Evolutionary conservation across 1,140 invertebrate species (phyloP).

Genomic region (Oryctes rhinoceros): DNA sequence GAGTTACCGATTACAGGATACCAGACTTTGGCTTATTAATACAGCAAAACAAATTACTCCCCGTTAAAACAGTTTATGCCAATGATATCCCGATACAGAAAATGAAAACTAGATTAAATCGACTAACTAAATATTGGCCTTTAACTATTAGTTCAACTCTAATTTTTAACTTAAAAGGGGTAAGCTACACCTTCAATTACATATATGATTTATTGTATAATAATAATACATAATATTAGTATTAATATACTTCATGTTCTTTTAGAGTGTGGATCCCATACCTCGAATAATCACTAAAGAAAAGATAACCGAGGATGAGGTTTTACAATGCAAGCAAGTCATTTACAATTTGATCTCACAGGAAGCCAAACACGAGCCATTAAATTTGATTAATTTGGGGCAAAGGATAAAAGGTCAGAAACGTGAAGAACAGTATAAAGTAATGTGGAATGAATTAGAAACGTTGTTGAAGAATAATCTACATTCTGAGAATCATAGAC

Average conservation of each 20-base stretch:
- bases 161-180: conserved; percentile 86
- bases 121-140: conserved; percentile 91
- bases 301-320: conserved; percentile 82
- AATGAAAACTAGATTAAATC: conserved; percentile 74
- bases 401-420: conserved; percentile 68
- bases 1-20: conserved; percentile 92
- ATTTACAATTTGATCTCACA: conserved; percentile 83
- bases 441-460: conserved; percentile 91
- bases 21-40: conserved; percentile 89
- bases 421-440: conserved; percentile 88
- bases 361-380: conserved; percentile 84
- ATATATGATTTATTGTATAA: no score
- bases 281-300: conserved; percentile 84
- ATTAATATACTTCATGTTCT: conserved; percentile 38
- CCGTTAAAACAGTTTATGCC: conserved; percentile 65
- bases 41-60: conserved; percentile 82
- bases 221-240: no score
- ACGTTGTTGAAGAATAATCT: conserved; percentile 81
- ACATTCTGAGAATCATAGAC: conserved; percentile 74
- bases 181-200: conserved; percentile 61
- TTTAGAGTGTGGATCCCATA: conserved; percentile 82
- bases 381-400: conserved; percentile 72
- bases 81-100: conserved; percentile 64
- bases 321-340: conserved; percentile 87
- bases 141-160: conserved; percentile 89